phyloP scores from a whole-genome alignment of 1,140 invertebrate species.

The Pseudomyrmex concolor region DNA sequence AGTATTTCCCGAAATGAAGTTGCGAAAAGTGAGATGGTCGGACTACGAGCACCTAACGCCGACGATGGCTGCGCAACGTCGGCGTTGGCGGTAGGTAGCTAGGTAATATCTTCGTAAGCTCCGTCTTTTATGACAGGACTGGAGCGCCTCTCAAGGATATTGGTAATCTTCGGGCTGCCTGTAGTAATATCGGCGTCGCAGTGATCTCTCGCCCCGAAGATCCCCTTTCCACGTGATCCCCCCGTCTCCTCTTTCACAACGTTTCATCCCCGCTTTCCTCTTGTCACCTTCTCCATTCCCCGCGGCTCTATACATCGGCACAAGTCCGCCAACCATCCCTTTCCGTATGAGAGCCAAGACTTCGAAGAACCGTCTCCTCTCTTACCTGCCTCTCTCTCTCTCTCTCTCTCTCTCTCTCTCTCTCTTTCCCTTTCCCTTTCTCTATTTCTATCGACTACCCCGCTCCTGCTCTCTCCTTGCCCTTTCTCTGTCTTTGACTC shows the following conservation, averaged over 20 bases:
- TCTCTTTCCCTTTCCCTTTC: neutral
- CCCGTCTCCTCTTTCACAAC: slow-evolving; percentile 58
- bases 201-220: slow-evolving; percentile 82
- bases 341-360: slow-evolving; percentile 51
- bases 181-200: slow-evolving; percentile 83
- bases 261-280: slow-evolving; percentile 16
- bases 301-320: slow-evolving; percentile 13
- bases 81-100: slow-evolving; percentile 69
- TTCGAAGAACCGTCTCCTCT: slow-evolving; percentile 61
- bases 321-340: slow-evolving; percentile 43
- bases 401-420: neutral
- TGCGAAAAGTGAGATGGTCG: slow-evolving; percentile 78
- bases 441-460: neutral
- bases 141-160: slow-evolving; percentile 84
- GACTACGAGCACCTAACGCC: slow-evolving; percentile 57
- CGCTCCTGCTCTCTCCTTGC: neutral
- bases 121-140: slow-evolving; percentile 84
- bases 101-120: slow-evolving; percentile 85
- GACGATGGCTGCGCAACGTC: slow-evolving; percentile 43
- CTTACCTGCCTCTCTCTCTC: slow-evolving; percentile 46
- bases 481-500: slow-evolving; percentile 10
- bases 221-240: slow-evolving; percentile 55
- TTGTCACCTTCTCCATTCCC: neutral
- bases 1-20: slow-evolving; percentile 82
- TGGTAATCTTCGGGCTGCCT: slow-evolving; percentile 84